These are phyloP conservation scores for Microplitis mediator DNA, from an alignment of 1,140 invertebrate genomes.

Conservation along the genomic window DNA sequence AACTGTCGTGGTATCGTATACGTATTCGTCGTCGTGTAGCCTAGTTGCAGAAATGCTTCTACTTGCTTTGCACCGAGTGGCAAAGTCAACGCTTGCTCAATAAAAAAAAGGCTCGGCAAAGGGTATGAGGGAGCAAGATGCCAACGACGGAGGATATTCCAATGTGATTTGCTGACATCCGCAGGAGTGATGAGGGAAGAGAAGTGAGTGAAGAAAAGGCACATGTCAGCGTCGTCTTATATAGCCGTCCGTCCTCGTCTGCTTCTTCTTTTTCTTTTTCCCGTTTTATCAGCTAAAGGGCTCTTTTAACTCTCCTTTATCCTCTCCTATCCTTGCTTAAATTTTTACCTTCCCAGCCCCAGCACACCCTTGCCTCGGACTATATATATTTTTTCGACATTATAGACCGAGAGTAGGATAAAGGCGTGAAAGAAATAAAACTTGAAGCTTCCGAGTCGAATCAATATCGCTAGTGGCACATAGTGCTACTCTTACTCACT, in stretches of 20 bases:
- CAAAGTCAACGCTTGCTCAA: neutral
- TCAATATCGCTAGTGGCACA: constrained; percentile 29
- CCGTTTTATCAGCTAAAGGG: too few relatives aligned
- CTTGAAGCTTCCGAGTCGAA: constrained; percentile 24
- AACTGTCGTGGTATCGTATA: neutral
- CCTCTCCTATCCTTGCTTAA: neutral
- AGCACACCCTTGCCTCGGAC: constrained; percentile 3
- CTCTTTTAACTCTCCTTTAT: too few relatives aligned
- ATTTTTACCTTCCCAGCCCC: constrained; percentile 10
- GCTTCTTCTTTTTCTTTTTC: neutral
- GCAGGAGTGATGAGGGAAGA: constrained; percentile 32
- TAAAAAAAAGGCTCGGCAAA: neutral
- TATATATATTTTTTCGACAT: neutral
- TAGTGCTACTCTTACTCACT: neutral
- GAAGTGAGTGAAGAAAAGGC: constrained; percentile 22
- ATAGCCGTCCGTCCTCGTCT: constrained; percentile 7
- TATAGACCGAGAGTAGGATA: neutral
- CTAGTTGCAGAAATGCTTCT: neutral
- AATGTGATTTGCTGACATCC: constrained; percentile 35
- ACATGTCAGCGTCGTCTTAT: constrained; percentile 38
- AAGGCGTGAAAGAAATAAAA: constrained; percentile 32
- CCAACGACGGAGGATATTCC: constrained; percentile 37
- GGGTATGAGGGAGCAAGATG: neutral
- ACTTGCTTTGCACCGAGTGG: neutral
- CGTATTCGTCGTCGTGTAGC: neutral